Percentiles rank a stretch among this genome's conserved stretches.
Conservation (phyloP, 2,888 invertebrate genomes). For the Caenorhabditis zanzibari region DNA sequence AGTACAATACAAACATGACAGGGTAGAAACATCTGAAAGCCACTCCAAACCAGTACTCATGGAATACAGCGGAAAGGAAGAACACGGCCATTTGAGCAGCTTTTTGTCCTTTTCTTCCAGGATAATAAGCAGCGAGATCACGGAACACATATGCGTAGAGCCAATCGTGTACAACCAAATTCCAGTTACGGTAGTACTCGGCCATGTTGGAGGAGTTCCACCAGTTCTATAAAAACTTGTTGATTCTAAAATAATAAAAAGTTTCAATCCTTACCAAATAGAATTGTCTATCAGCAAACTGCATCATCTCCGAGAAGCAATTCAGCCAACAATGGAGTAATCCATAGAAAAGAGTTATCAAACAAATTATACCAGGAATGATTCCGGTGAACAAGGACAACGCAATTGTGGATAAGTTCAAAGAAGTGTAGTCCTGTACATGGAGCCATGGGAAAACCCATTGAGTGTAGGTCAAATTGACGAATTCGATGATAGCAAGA, state of each 20-base stretch:
- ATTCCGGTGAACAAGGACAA: constrained; percentile 85
- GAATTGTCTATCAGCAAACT: constrained; percentile 92
- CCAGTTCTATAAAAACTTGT: constrained; percentile 91
- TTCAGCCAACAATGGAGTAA: constrained; percentile 94
- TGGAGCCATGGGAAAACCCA: constrained; percentile 88
- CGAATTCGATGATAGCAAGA: constrained; percentile 89
- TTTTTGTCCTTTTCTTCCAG: constrained; percentile 71
- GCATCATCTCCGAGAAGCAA: constrained; percentile 92
- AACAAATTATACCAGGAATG: constrained; percentile 86
- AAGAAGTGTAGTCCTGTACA: constrained; percentile 61
- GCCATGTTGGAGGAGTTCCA: constrained; percentile 93
- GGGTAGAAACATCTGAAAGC: constrained; percentile 93
- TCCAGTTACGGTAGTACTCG: constrained; percentile 94
- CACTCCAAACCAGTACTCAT: constrained; percentile 91
- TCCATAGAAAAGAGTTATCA: constrained; percentile 90
- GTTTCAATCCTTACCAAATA: constrained; percentile 84
- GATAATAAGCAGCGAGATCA: constrained; percentile 66
- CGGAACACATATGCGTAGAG: constrained; percentile 89
- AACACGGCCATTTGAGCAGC: constrained; percentile 88
- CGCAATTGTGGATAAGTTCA: constrained; percentile 61
- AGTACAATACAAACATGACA: constrained; percentile 90
- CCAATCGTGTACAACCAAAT: constrained; percentile 96
- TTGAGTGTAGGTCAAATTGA: constrained; percentile 90
- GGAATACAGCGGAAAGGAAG: constrained; percentile 90
- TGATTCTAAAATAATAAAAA: too few species aligned